phyloP scores from a whole-genome alignment of 1,140 invertebrate species.

The Rhizoglyphus robini region DNA sequence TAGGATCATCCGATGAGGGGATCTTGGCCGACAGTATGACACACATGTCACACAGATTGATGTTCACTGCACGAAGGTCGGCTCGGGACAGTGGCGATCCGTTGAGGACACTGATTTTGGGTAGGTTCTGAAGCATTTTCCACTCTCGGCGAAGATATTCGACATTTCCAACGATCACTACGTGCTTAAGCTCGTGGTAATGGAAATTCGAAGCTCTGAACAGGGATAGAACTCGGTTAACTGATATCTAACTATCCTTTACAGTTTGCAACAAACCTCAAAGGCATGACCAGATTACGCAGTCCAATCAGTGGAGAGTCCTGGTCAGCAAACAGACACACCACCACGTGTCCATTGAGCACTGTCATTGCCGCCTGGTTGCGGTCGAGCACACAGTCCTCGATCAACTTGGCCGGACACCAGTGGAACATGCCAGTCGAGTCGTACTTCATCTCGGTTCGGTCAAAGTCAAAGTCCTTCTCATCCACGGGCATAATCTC shows the following conservation, averaged over 20 bases:
- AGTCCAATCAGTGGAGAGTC: slow-evolving; percentile 90
- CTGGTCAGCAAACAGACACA: slow-evolving; percentile 94
- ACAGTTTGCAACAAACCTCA: slow-evolving; percentile 47
- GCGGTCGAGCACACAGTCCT: slow-evolving; percentile 94
- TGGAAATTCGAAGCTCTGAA: slow-evolving; percentile 90
- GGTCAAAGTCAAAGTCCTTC: slow-evolving; percentile 92
- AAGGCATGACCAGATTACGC: slow-evolving; percentile 87
- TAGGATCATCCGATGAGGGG: slow-evolving; percentile 93
- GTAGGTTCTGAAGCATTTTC: slow-evolving; percentile 98
- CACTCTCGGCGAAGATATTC: slow-evolving; percentile 92
- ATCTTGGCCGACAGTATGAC: slow-evolving; percentile 85
- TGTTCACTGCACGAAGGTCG: slow-evolving; percentile 93
- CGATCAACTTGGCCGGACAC: slow-evolving; percentile 86
- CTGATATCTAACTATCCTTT: no score
- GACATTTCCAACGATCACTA: slow-evolving; percentile 95
- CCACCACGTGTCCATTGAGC: slow-evolving; percentile 92
- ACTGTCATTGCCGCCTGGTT: slow-evolving; percentile 98
- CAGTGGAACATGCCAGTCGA: slow-evolving; percentile 99
- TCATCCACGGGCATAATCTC: slow-evolving; percentile 44
- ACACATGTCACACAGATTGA: slow-evolving; percentile 99
- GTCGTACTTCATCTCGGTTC: slow-evolving; percentile 98
- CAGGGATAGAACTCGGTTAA: background rate
- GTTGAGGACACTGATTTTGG: slow-evolving; percentile 96
- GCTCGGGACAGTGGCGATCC: slow-evolving; percentile 94
- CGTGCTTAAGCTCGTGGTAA: slow-evolving; percentile 97